Percentiles rank a stretch among this genome's conserved stretches.
These are phyloP conservation scores for Lethenteron camtschaticum DNA, from an alignment of 2,113 vertebrate species.

Conservation along the genomic window DNA sequence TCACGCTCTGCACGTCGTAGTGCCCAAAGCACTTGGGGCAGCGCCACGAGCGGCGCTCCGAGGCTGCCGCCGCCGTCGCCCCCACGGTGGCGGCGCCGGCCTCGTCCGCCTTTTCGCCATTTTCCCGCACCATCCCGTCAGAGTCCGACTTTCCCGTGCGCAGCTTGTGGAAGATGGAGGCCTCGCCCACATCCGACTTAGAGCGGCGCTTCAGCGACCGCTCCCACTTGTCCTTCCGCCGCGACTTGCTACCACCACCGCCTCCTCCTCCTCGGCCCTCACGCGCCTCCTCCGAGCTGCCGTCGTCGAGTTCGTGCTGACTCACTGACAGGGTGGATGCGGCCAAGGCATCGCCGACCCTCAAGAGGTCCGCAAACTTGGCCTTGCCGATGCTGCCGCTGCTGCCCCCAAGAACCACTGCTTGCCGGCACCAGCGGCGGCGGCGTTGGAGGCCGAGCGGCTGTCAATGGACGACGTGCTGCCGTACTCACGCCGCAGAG, in stretches of 20 bases:
- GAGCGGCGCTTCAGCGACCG: constrained; percentile 39
- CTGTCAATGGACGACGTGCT: constrained; percentile 84
- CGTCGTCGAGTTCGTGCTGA: not conserved
- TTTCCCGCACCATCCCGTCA: constrained; percentile 16
- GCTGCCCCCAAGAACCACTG: no score
- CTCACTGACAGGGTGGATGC: not conserved
- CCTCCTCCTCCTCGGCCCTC: no score
- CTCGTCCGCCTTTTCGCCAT: constrained; percentile 17
- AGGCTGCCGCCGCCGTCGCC: not conserved
- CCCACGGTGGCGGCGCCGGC: constrained; percentile 12
- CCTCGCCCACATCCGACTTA: constrained; percentile 28
- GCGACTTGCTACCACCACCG: not conserved
- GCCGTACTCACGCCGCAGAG: constrained; percentile 69
- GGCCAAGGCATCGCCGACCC: no score
- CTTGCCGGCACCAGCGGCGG: no score
- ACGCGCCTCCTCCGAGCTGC: not conserved
- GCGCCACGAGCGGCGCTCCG: constrained; percentile 25
- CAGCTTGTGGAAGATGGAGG: constrained; percentile 56
- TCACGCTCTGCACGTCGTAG: constrained; percentile 60
- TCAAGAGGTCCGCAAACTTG: no score
- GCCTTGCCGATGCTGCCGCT: no score
- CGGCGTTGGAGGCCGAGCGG: constrained; percentile 12
- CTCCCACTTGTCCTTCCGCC: constrained; percentile 26
- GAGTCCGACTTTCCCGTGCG: constrained; percentile 27
- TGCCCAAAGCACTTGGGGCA: constrained; percentile 62